These are phyloP conservation scores for Oenanthe melanoleuca DNA, from an alignment of 2,113 vertebrate genomes.

Conservation along the genomic window DNA sequence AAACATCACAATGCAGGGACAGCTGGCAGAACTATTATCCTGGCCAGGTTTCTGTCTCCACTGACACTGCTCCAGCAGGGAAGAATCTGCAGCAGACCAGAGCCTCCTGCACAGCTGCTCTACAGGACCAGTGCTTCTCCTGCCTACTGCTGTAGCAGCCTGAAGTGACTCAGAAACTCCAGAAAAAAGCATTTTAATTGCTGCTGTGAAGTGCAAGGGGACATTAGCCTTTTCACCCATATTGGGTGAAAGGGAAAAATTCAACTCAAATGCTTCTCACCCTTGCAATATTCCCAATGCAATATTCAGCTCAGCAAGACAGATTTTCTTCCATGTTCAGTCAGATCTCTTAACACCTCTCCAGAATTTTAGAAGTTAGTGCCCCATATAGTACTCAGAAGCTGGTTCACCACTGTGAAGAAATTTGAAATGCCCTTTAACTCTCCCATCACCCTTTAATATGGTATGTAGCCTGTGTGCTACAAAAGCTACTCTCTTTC, in stretches of 20 bases:
- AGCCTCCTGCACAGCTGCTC: neutral
- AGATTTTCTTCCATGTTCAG: neutral
- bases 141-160: neutral
- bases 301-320: neutral
- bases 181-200: neutral
- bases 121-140: neutral
- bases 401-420: neutral
- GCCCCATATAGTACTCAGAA: neutral
- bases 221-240: neutral
- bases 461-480: fast-evolving
- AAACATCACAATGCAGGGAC: neutral
- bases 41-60: neutral
- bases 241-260: neutral
- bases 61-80: neutral
- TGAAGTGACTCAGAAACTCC: neutral
- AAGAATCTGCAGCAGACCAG: neutral
- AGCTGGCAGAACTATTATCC: neutral
- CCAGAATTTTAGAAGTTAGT: neutral
- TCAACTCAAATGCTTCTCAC: neutral
- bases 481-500: neutral
- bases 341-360: neutral
- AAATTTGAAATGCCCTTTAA: neutral
- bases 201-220: neutral
- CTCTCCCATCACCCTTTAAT: neutral
- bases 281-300: neutral